These are phyloP conservation scores for Drosophila quadrilineata DNA, from an alignment of 1,140 invertebrate genomes.

Conservation along the genomic window DNA sequence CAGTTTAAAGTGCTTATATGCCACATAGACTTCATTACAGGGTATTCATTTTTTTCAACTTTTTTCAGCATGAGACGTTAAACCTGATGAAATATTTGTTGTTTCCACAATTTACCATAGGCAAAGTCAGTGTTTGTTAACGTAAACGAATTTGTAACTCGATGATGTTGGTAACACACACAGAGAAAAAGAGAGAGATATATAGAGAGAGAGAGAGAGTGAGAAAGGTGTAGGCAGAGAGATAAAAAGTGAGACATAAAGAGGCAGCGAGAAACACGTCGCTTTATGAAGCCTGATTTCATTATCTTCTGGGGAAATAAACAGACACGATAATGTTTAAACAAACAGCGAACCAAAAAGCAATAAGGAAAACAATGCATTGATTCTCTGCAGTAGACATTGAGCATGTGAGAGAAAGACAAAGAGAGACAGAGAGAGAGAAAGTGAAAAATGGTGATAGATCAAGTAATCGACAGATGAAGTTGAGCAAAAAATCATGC, in stretches of 20 bases:
- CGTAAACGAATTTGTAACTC: conserved; percentile 59
- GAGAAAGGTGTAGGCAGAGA: too few relatives aligned
- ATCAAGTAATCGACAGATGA: too few relatives aligned
- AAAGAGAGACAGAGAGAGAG: too few relatives aligned
- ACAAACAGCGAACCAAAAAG: neutral
- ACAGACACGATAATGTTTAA: conserved; percentile 13
- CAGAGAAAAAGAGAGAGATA: too few relatives aligned
- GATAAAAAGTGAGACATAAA: too few relatives aligned
- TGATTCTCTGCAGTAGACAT: too few relatives aligned
- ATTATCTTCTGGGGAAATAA: conserved; percentile 46
- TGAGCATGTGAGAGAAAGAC: neutral
- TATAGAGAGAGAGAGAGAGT: too few relatives aligned
- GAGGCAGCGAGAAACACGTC: too few relatives aligned
- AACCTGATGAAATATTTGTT: conserved; percentile 6
- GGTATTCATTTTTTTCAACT: neutral
- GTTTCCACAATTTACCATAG: conserved; percentile 11
- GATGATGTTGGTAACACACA: conserved; percentile 35
- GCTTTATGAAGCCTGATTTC: conserved; percentile 46
- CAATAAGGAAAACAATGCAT: too few relatives aligned
- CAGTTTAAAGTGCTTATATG: too few relatives aligned
- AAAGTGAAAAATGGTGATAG: too few relatives aligned
- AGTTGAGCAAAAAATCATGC: too few relatives aligned
- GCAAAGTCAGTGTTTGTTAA: conserved; percentile 14
- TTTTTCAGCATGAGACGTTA: neutral
- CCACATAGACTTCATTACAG: neutral